These are phyloP conservation scores for Drosophila santomea DNA, from an alignment of 1,140 invertebrate genomes.

Conservation along the genomic window DNA sequence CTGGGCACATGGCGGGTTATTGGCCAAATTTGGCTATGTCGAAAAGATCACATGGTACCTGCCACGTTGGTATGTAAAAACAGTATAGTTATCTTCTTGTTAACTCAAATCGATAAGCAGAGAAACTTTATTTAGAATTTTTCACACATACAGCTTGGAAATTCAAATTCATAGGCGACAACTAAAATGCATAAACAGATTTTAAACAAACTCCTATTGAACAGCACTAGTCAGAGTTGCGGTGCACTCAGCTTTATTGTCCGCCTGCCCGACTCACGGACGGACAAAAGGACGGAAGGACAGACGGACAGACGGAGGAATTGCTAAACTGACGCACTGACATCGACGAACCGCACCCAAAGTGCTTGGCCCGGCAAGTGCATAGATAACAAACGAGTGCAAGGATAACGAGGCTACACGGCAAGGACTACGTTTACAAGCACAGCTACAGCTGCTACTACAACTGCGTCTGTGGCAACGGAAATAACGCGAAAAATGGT, in stretches of 20 bases:
- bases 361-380: slow-evolving; percentile 65
- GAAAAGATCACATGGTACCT: not conserved
- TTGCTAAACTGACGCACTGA: slow-evolving; percentile 16
- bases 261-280: slow-evolving; percentile 43
- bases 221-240: slow-evolving; percentile 22
- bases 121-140: no score
- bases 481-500: slow-evolving; percentile 64
- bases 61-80: no score
- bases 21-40: not conserved
- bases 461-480: slow-evolving; percentile 10
- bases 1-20: not conserved
- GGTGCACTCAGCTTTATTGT: slow-evolving; percentile 74
- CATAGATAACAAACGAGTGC: slow-evolving; percentile 77
- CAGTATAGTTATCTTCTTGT: no score
- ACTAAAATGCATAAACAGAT: no score
- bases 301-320: not conserved
- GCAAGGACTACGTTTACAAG: slow-evolving; percentile 27
- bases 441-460: not conserved
- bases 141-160: no score
- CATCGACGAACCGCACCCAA: slow-evolving; percentile 39
- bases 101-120: no score
- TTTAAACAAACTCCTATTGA: no score
- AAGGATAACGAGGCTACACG: slow-evolving; percentile 69
- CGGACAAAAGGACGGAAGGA: slow-evolving; percentile 10
- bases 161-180: no score